These are phyloP conservation scores for Xerus rutilus DNA, from an alignment of 2,797 vertebrate genomes.

Conservation along the genomic window DNA sequence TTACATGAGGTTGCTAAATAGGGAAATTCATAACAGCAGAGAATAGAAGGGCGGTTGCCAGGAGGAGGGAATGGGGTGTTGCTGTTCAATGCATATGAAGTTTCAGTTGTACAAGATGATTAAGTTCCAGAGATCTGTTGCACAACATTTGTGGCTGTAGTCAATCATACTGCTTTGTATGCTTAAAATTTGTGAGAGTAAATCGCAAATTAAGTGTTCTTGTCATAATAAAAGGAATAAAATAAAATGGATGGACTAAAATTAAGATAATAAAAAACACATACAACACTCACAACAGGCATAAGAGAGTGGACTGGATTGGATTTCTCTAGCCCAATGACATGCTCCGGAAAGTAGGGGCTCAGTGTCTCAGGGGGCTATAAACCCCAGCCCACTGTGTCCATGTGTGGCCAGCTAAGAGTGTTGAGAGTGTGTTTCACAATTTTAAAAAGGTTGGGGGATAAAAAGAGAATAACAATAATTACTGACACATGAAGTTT, in stretches of 20 bases:
- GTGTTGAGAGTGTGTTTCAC: neutral
- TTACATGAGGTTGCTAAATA: neutral
- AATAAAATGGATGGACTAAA: neutral
- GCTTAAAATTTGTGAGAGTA: neutral
- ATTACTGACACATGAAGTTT: neutral
- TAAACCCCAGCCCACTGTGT: neutral
- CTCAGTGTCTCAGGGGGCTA: fast-evolving
- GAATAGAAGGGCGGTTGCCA: neutral
- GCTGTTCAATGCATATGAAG: neutral
- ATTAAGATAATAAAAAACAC: neutral
- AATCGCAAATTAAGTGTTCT: neutral
- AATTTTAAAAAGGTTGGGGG: neutral
- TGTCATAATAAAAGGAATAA: neutral
- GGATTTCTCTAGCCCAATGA: fast-evolving
- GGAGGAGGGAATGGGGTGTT: neutral
- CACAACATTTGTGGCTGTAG: too few relatives aligned
- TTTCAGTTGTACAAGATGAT: neutral
- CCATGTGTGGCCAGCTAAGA: too few relatives aligned
- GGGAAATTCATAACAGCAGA: neutral
- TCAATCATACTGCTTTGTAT: too few relatives aligned
- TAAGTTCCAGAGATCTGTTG: neutral
- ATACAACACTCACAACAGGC: fast-evolving
- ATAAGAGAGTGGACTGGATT: fast-evolving
- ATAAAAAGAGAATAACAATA: neutral
- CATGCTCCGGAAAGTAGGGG: fast-evolving